phyloP scores from a whole-genome alignment of 2,113 vertebrate species.

The Nothobranchius kuhntae region DNA sequence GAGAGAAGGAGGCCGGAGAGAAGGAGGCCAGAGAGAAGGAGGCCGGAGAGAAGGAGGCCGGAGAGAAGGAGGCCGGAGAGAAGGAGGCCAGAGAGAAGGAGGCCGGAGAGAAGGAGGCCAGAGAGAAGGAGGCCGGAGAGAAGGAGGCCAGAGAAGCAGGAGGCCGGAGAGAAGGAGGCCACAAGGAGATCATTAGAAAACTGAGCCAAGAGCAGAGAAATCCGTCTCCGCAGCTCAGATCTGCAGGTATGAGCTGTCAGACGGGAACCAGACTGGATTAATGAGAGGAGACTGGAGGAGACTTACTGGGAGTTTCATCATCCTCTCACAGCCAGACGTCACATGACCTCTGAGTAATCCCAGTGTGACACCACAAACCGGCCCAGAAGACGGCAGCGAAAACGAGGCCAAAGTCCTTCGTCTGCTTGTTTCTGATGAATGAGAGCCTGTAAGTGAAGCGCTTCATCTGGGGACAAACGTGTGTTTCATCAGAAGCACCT shows the following conservation, averaged over 20 bases:
- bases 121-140: too few species aligned
- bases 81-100: too few species aligned
- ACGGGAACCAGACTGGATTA: conserved; percentile 12
- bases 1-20: too few species aligned
- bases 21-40: too few species aligned
- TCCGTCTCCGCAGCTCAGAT: conserved; percentile 28
- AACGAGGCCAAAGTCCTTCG: background rate
- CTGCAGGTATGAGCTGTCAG: conserved; percentile 18
- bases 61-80: too few species aligned
- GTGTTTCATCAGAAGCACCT: too few species aligned
- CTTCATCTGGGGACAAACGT: too few species aligned
- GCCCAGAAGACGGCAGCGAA: background rate
- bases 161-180: background rate
- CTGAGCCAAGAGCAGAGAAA: conserved; percentile 24
- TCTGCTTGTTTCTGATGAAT: too few species aligned
- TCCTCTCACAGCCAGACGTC: conserved; percentile 3
- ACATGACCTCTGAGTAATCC: conserved; percentile 11
- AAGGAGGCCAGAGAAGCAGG: too few species aligned
- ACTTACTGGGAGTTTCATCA: conserved; percentile 17
- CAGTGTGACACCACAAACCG: background rate
- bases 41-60: too few species aligned
- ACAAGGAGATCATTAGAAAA: conserved; percentile 37
- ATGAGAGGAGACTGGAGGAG: conserved; percentile 6
- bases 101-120: too few species aligned
- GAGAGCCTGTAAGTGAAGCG: too few species aligned